A percentile compares a stretch with the other conserved stretches of the same genome.
These are phyloP conservation scores for Ostrea denselamellosa DNA, from an alignment of 1,140 invertebrate genomes.

Conservation along the genomic window DNA sequence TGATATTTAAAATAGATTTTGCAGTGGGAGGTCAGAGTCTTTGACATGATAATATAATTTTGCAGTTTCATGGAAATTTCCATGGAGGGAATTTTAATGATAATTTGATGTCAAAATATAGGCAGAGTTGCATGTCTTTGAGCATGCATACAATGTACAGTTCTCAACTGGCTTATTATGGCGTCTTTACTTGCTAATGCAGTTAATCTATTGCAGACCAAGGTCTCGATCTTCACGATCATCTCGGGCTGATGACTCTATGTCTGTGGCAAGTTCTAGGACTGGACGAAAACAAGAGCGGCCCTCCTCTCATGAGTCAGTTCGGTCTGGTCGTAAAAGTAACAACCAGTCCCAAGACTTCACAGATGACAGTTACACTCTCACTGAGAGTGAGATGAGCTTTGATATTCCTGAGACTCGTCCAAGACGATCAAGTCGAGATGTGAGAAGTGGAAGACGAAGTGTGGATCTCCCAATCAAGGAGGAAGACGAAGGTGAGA, in stretches of 20 bases:
- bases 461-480: conserved; percentile 51
- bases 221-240: conserved; percentile 51
- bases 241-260: conserved; percentile 33
- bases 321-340: conserved; percentile 28
- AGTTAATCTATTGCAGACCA: conserved; percentile 41
- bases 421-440: conserved; percentile 32
- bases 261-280: conserved; percentile 52
- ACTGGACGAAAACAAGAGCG: conserved; percentile 49
- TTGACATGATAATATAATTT: too few species aligned
- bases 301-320: conserved; percentile 48
- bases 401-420: conserved; percentile 57
- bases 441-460: conserved; percentile 41
- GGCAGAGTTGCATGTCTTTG: too few species aligned
- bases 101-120: too few species aligned
- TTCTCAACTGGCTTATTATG: too few species aligned
- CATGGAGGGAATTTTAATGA: too few species aligned
- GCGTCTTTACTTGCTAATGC: too few species aligned
- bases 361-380: conserved; percentile 66
- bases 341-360: conserved; percentile 57
- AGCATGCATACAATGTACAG: too few species aligned
- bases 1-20: too few species aligned
- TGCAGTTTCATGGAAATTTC: too few species aligned
- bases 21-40: too few species aligned
- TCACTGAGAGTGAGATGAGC: conserved; percentile 65
- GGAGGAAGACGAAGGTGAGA: conserved; percentile 55